A percentile compares a stretch with the other conserved stretches of the same genome.
Evolutionary conservation across 2,888 invertebrate genomes (phyloP).

Genomic region (Achlya flavicornis): DNA sequence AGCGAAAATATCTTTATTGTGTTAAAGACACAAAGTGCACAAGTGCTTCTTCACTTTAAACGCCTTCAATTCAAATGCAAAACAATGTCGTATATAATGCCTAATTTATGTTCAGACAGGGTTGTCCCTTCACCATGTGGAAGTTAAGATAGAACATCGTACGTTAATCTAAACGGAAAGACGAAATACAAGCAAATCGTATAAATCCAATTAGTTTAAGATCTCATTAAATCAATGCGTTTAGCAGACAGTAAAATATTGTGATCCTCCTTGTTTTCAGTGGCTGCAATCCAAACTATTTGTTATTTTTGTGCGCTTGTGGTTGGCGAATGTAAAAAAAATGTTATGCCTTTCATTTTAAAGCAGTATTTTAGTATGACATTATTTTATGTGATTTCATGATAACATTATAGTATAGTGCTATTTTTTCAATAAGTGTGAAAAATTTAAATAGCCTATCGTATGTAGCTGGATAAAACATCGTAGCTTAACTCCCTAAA

Average conservation of each 20-base stretch:
- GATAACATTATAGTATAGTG: no score
- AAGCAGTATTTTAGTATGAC: slow-evolving; percentile 15
- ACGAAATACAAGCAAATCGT: slow-evolving; percentile 68
- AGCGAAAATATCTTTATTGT: not conserved
- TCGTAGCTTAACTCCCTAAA: not conserved
- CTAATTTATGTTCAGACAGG: slow-evolving; percentile 63
- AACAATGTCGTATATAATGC: slow-evolving; percentile 61
- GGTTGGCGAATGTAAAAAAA: slow-evolving; percentile 56
- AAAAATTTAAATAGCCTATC: not conserved
- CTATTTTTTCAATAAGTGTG: no score
- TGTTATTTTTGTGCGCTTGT: slow-evolving; percentile 66
- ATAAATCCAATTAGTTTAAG: slow-evolving; percentile 79
- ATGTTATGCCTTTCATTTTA: slow-evolving; percentile 36
- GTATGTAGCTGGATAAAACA: not conserved
- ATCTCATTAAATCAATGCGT: slow-evolving; percentile 79
- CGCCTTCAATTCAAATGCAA: slow-evolving; percentile 58
- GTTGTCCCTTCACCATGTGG: slow-evolving; percentile 44
- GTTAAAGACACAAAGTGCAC: slow-evolving; percentile 25
- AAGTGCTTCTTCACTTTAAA: slow-evolving; percentile 45
- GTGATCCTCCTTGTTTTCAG: slow-evolving; percentile 71
- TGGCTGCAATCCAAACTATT: slow-evolving; percentile 78
- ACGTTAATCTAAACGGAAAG: slow-evolving; percentile 62
- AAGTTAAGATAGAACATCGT: slow-evolving; percentile 50
- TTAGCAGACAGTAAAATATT: slow-evolving; percentile 74
- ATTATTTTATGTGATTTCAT: no score